Base-by-base conservation (phyloP, 2,888 invertebrate species). In the Lycophotia porphyrea region DNA sequence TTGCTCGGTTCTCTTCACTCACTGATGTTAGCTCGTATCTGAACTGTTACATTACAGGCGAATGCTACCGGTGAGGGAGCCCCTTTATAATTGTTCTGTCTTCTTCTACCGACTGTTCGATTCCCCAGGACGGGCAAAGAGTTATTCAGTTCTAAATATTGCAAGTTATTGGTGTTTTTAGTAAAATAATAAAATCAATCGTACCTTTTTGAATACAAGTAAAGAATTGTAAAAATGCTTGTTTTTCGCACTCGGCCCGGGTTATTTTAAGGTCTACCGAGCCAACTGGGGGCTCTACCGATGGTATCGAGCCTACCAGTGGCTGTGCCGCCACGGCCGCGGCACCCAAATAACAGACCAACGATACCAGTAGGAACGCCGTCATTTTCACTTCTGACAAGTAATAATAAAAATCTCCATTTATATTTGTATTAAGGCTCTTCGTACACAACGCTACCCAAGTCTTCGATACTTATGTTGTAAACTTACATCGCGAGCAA, bases 341-440 rank as follows among this genome's bases (percentile, higher is more conserved):
- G 8, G 1, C 77, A 5, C 49, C 69, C 15, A 73, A n/a, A 31
- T 3, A 73, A 73, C 70, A 70, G 8, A 70, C n/a, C 9, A 70
- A n/a, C 21, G 31, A 42, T 49, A 81, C 27, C n/a, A 55, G n/a
- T 39, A 63, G 39, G 1, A 69, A 61, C 24, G 15, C 24, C 68
- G 49, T 69, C 82, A 82, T 82, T 78, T 61, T 82, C 34, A 44
- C 9, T 5, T 71, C 18, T 63, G 24, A 61, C 9, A 44, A 31
- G 1, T 4, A 11, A 44, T 21, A 15, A 27, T 27, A 3, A 18
- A 34, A 31, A 68, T 42, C 21, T 1, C 9, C 0, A 1, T 42
- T 58, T 15, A 34, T 77, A 78, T 78, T 55, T 76, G 9, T 52
- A 55, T 55, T 55, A 27, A 55, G 27, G 34, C 21, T 1, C 60